Conservation (phyloP, 2,888 invertebrate genomes). For the Cephus pygmeus region DNA sequence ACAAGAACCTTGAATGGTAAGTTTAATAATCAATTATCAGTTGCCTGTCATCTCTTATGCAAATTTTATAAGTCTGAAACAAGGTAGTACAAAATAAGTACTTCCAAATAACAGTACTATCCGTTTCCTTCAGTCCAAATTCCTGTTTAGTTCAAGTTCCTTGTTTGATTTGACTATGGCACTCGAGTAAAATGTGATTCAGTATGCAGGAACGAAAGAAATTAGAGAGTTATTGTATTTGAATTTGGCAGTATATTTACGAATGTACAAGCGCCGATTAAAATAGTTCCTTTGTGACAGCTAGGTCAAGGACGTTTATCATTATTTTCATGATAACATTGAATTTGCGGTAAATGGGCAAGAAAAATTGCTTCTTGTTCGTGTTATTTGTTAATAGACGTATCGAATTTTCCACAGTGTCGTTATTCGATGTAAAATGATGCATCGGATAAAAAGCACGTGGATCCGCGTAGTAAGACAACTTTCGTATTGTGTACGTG, state of each 20-base stretch:
- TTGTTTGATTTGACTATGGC: not conserved
- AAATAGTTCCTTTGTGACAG: conserved; percentile 19
- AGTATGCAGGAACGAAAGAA: not conserved
- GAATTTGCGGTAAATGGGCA: not conserved
- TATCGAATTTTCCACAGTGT: not conserved
- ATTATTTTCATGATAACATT: not conserved
- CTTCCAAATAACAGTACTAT: not conserved
- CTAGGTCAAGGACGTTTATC: conserved; percentile 21
- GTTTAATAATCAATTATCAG: not conserved
- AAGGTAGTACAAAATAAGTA: not conserved
- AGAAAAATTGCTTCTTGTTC: not conserved
- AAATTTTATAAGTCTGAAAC: not conserved
- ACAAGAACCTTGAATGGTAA: not conserved
- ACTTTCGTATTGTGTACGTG: not conserved
- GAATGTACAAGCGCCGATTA: conserved; percentile 5
- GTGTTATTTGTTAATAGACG: not conserved
- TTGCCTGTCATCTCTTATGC: not conserved
- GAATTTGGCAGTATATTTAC: not conserved
- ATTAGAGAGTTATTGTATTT: not conserved
- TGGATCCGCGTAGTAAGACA: conserved; percentile 23
- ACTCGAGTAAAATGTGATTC: not conserved
- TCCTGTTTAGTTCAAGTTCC: not conserved
- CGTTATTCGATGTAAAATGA: not conserved
- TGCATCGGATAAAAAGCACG: conserved; percentile 16
- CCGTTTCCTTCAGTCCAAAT: not conserved